A percentile compares a stretch with the other conserved stretches of the same genome.
phyloP scores from a whole-genome alignment of 2,113 vertebrate species.

The Muscicapa adusta region DNA sequence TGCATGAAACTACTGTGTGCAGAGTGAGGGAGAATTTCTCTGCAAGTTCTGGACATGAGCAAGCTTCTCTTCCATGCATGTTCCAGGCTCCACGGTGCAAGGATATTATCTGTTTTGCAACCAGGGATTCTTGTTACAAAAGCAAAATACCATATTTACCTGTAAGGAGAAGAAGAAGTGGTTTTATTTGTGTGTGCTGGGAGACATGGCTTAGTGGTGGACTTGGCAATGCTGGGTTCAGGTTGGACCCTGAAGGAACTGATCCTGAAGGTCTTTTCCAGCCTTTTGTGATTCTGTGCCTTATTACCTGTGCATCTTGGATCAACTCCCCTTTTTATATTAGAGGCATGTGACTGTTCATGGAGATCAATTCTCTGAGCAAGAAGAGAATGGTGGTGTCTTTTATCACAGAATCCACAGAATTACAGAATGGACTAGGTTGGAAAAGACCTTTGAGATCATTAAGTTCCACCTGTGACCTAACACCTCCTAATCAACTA shows the following conservation, averaged over 20 bases:
- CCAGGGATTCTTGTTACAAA: not conserved
- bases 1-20: not conserved
- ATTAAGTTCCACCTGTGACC: not conserved
- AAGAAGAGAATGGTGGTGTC: not conserved
- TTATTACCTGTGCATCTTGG: not conserved
- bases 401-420: not conserved
- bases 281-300: not conserved
- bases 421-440: not conserved
- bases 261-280: not conserved
- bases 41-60: not conserved
- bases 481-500: not conserved
- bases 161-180: not conserved
- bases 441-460: not conserved
- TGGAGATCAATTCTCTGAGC: not conserved
- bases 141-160: not conserved
- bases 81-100: not conserved
- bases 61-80: not conserved
- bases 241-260: accelerated
- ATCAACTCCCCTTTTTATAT: not conserved
- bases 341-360: not conserved
- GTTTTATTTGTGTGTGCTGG: not conserved
- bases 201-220: not conserved
- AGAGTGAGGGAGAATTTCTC: not conserved
- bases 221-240: not conserved
- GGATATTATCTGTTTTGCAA: not conserved